Evolutionary conservation across 2,797 vertebrate species (phyloP).

Genomic region (Mus spretus): DNA sequence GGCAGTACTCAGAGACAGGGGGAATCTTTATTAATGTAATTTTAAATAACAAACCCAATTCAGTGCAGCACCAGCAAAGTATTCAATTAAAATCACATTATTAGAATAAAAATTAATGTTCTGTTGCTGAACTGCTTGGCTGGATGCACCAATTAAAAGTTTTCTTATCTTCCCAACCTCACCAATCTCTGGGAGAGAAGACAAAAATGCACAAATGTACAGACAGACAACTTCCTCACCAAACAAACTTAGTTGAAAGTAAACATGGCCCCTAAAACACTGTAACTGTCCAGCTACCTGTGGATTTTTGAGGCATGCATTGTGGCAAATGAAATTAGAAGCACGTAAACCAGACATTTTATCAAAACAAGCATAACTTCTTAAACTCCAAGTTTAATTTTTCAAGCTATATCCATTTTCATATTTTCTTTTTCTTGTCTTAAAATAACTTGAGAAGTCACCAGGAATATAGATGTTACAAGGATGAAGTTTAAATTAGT

Average conservation of each 20-base stretch:
- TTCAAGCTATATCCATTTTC: neutral
- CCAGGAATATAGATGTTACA: neutral
- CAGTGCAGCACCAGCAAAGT: conserved; percentile 70
- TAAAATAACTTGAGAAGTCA: conserved; percentile 22
- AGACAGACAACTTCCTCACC: conserved; percentile 10
- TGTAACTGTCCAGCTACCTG: neutral
- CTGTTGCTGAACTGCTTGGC: conserved; percentile 80
- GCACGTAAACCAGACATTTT: neutral
- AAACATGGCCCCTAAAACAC: conserved; percentile 12
- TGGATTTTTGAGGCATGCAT: neutral
- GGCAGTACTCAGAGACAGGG: conserved; percentile 41
- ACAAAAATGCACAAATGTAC: conserved; percentile 20
- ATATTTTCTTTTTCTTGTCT: neutral
- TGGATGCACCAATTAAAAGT: conserved; percentile 83
- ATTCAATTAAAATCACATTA: conserved; percentile 85
- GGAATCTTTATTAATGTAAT: conserved; percentile 79
- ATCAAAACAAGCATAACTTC: conserved; percentile 33
- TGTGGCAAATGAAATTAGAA: neutral
- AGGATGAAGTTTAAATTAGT: neutral
- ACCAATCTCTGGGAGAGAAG: conserved; percentile 58
- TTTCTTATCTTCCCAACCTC: conserved; percentile 72
- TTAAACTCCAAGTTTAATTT: neutral
- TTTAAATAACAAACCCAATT: conserved; percentile 81
- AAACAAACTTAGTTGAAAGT: conserved; percentile 39
- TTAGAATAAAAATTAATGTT: conserved; percentile 86